Evolutionary conservation across 2,797 vertebrate genomes (phyloP).

Genomic region (Clarias platycephalus): DNA sequence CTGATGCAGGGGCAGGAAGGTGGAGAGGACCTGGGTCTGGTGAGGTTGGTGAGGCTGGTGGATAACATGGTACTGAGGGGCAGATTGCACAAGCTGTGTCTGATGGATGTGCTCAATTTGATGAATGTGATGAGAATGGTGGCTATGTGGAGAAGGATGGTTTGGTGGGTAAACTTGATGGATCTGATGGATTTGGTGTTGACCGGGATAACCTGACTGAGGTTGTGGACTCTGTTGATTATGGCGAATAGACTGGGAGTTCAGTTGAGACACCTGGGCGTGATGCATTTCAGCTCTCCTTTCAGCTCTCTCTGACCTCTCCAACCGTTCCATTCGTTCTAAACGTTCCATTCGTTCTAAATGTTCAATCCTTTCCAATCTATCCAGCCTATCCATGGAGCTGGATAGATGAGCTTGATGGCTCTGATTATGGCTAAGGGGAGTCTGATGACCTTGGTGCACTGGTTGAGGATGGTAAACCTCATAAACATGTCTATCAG

Average conservation of each 20-base stretch:
- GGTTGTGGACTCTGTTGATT: conserved; percentile 58
- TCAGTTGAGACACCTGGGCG: conserved; percentile 61
- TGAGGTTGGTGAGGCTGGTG: conserved; percentile 75
- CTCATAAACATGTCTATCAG: conserved; percentile 50
- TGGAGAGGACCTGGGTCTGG: conserved; percentile 68
- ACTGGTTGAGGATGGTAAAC: conserved; percentile 50
- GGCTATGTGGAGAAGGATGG: conserved; percentile 60
- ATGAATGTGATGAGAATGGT: conserved; percentile 73
- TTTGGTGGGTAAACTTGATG: conserved; percentile 60
- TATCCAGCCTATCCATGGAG: conserved; percentile 55
- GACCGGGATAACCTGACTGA: conserved; percentile 32
- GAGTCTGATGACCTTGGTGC: conserved; percentile 63
- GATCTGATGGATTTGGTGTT: conserved; percentile 44
- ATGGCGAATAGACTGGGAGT: conserved; percentile 63
- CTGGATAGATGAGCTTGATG: conserved; percentile 66
- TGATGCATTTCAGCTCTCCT: conserved; percentile 47
- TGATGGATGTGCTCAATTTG: conserved; percentile 77
- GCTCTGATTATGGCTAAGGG: conserved; percentile 67
- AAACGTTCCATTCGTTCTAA: conserved; percentile 42
- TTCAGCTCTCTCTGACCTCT: conserved; percentile 49
- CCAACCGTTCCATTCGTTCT: conserved; percentile 47
- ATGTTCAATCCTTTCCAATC: conserved; percentile 48
- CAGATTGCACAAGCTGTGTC: conserved; percentile 65
- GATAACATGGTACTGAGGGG: conserved; percentile 70
- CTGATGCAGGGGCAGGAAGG: conserved; percentile 67